A percentile compares a stretch with the other conserved stretches of the same genome.
Evolutionary conservation across 2,113 vertebrate genomes (phyloP).

Genomic region (Petaurus breviceps): DNA sequence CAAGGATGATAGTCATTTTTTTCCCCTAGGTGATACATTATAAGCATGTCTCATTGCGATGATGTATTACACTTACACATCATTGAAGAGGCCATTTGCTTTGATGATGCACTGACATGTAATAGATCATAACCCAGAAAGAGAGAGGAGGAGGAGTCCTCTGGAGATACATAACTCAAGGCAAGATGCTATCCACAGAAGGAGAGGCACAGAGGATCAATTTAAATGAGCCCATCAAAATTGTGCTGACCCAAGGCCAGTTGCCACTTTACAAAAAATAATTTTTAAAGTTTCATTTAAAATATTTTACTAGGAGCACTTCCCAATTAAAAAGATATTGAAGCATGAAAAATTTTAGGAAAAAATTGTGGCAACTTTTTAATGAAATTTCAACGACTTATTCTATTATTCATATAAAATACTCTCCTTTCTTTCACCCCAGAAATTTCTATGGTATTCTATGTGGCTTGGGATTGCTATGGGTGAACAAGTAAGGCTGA

Average conservation of each 20-base stretch:
- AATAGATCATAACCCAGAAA: conserved; percentile 61
- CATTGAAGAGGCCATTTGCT: conserved; percentile 80
- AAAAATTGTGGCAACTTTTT: neutral
- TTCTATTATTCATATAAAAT: neutral
- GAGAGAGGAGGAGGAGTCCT: conserved; percentile 56
- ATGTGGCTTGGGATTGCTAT: neutral
- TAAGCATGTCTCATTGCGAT: conserved; percentile 69
- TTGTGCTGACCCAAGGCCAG: conserved; percentile 57
- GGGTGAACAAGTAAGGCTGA: neutral
- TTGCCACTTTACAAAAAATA: conserved; percentile 49
- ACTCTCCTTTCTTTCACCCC: neutral
- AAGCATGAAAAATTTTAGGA: neutral
- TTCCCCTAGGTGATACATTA: conserved; percentile 76
- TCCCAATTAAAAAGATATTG: neutral
- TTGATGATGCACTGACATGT: conserved; percentile 79
- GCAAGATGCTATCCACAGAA: conserved; percentile 58
- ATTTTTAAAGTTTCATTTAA: conserved; percentile 44
- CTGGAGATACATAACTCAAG: conserved; percentile 66
- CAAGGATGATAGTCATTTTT: conserved; percentile 55
- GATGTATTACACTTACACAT: conserved; percentile 76
- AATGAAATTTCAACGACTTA: neutral
- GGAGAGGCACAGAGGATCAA: conserved; percentile 67
- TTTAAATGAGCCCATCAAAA: conserved; percentile 77
- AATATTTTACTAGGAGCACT: conserved; percentile 24
- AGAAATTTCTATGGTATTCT: neutral